Conservation (phyloP, 2,797 vertebrate genomes). For the Triplophysa bombifrons region DNA sequence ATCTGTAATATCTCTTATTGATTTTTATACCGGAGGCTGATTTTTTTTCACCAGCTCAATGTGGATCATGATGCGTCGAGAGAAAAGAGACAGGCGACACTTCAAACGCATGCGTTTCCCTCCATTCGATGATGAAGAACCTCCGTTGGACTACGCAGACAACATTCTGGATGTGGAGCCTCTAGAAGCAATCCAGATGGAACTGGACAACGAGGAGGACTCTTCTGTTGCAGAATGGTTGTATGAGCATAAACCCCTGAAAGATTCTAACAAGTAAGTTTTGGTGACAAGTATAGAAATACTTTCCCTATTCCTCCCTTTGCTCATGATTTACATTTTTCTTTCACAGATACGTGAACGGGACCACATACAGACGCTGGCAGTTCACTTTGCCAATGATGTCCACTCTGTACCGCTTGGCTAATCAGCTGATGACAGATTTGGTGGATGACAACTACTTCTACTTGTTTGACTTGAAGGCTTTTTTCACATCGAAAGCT, state of each 20-base stretch:
- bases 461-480: slow-evolving; percentile 97
- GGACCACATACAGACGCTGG: slow-evolving; percentile 97
- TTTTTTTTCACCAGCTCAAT: slow-evolving; percentile 80
- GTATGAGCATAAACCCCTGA: slow-evolving; percentile 96
- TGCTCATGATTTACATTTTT: not conserved
- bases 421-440: slow-evolving; percentile 97
- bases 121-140: slow-evolving; percentile 97
- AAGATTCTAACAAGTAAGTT: slow-evolving; percentile 90
- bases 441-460: slow-evolving; percentile 98
- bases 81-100: slow-evolving; percentile 95
- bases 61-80: slow-evolving; percentile 99
- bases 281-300: not conserved
- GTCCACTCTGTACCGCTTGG: slow-evolving; percentile 96
- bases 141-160: slow-evolving; percentile 96
- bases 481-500: slow-evolving; percentile 98
- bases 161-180: slow-evolving; percentile 99
- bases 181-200: slow-evolving; percentile 96
- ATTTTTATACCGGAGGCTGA: not conserved
- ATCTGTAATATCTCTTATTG: not conserved
- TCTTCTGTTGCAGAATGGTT: slow-evolving; percentile 92
- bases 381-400: slow-evolving; percentile 99
- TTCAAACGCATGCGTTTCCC: slow-evolving; percentile 99
- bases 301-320: not conserved
- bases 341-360: slow-evolving; percentile 88
- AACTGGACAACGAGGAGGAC: slow-evolving; percentile 94